Evolutionary conservation across 2,113 vertebrate genomes (phyloP), one percentile per base, ranked within the genome.

Genomic region (Chrysochloris asiatica): DNA sequence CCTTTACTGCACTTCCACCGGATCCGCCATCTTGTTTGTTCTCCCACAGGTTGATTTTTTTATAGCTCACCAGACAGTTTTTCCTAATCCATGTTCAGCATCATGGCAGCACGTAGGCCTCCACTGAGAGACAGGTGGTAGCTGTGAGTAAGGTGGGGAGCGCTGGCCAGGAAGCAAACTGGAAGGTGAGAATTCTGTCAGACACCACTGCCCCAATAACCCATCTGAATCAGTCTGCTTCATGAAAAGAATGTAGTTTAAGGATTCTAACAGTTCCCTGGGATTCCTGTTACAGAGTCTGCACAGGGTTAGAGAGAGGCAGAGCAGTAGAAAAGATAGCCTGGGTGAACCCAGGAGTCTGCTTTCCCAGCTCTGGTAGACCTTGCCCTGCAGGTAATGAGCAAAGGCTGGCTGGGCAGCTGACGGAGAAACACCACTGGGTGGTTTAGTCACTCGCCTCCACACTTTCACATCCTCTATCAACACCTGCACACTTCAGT

Each of bases 401-500:
- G 30, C 88, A 45, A 43, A 50, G 86, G 22, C 43, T 7, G 3
- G 69, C 24, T 71, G 79, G 36, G 59, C 38, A 76, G 73, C 80
- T 92, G 71, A 24, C 33, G 30, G 82, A 59, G 67, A 50, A 73
- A 45, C 17, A 48, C 56, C 76, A 76, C 54, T 61, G 69, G 69
- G 33, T 50, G 82, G 30, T n/a, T 71, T 22, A 63, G 77, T 47
- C 72, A n/a, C 24, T 90, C 52, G 72, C 93, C 95, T 86, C 93
- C 92, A 92, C 95, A 93, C 92, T 96, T 92, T 96, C 96, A 96
- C 93, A 95, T 96, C 96, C 96, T 95, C 96, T 95, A 65, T 93
- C 80, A 36, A 91, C 96, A 96, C 94, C 96, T 95, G 96, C 95
- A 94, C 77, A 56, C 93, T 90, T 77, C 81, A 67, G 92, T 78